Base-by-base conservation (phyloP, 2,888 invertebrate species). In the Amphipoea oculea region DNA sequence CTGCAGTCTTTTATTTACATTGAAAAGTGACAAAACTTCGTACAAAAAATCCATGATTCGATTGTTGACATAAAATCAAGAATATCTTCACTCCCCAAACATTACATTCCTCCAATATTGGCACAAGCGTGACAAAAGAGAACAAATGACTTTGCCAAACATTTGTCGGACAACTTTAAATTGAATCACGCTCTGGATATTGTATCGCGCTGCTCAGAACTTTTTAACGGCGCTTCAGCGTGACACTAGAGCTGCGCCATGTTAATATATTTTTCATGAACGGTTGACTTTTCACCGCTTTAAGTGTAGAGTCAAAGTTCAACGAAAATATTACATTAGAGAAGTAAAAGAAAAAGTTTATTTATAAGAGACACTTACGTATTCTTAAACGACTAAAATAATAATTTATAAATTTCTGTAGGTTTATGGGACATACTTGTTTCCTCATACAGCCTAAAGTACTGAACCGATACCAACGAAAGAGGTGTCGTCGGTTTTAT, bases 141-240 rank as follows among this genome's bases (percentile, higher is more conserved):
- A 72, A 82, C 66, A 75, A 78, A 84, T 72, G 74, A 48, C 72
- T 73, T 69, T 29, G 72, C 4, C 60, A 84, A 82, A 82, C 68
- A 79, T 81, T 81, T 71, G 51, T 69, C 68, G 67, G 48, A 63
- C 84, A 84, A 82, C 68, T 84, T 83, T 69, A 77, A 86, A 88
- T 87, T 83, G 80, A 80, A 85, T 82, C 80, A 83, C 82, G 86
- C 86, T 77, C 81, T 42, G 72, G 73, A 82, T 89, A 71, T 63
- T 68, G 73, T 85, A 60, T 71, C 72, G 75, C 71, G 76, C 45
- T 66, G 75, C 70, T 82, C 62, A 48, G 62, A 84, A 78, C 40
- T 84, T 84, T 67, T 63, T 73, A 80, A 66, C 79, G 66, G 66
- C 57, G 69, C 20, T 69, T 9, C 65, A 63, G 65, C 23, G 73